phyloP scores from a whole-genome alignment of 1,140 invertebrate genomes.

The Eufriesea mexicana region DNA sequence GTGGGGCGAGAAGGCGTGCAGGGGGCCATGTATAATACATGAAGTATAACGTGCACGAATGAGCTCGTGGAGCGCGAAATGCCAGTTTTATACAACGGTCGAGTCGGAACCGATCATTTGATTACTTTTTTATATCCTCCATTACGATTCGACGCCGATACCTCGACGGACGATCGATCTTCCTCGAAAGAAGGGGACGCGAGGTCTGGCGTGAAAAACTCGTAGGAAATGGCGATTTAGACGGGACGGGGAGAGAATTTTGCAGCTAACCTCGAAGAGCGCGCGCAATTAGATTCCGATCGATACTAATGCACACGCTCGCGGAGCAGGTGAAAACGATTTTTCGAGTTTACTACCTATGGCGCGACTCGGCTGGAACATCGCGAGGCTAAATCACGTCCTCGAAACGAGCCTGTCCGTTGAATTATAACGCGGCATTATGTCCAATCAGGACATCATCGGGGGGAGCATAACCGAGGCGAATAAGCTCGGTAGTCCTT shows the following conservation, averaged over 20 bases:
- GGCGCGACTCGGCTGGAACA: not conserved
- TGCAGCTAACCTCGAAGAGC: too few species aligned
- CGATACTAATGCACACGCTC: not conserved
- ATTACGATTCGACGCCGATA: not conserved
- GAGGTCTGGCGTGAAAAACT: not conserved
- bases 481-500: conserved; percentile 45
- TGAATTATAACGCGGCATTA: conserved; percentile 61
- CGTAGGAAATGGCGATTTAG: not conserved
- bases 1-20: too few species aligned
- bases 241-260: not conserved
- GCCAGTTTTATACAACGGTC: not conserved
- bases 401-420: conserved; percentile 42
- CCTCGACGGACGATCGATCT: not conserved
- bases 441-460: conserved; percentile 49
- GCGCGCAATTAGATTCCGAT: not conserved
- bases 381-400: conserved; percentile 36
- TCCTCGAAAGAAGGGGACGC: not conserved
- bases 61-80: conserved; percentile 10
- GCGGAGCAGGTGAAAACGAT: not conserved
- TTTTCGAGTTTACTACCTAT: not conserved
- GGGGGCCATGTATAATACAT: conserved; percentile 60
- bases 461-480: conserved; percentile 13
- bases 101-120: conserved; percentile 25
- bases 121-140: conserved; percentile 21
- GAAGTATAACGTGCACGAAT: conserved; percentile 30